Evolutionary conservation across 2,113 vertebrate species (phyloP), one percentile per base, ranked within the genome.

Genomic region (Megaceryle torquata): DNA sequence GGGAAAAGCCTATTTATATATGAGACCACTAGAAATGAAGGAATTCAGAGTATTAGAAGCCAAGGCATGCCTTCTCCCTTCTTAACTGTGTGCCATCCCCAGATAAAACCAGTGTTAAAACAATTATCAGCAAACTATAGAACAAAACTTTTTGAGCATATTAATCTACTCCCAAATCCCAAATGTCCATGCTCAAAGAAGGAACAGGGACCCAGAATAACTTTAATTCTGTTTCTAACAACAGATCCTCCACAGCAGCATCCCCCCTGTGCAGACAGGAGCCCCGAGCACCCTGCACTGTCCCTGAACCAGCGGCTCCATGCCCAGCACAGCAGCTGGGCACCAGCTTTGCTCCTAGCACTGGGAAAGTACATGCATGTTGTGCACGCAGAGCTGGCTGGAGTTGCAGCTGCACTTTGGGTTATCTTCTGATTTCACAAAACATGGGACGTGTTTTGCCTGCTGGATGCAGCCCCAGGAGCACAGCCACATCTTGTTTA

Each of bases 401-500:
- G 35, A 51, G 54, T 5, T n/a, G 63, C 78, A 75, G 91, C 89
- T 88, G 87, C 48, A 1, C 72, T 57, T 2, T 0, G 60, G 13
- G 44, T 19, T 12, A 61, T 46, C 64, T 69, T 26, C 78, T 25
- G 19, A 2, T 41, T 21, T 33, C 69, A 19, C 50, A 35, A 4
- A 35, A 11, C 13, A 5, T 0, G 6, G n/a, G 74, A 7, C 16
- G 74, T 1, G 31, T 17, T 67, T 59, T 48, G 61, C 90, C 88
- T 78, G 88, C 37, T 18, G 51, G 37, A 4, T 9, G 31, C 51
- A 67, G 69, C 48, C 13, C 19, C 5, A 1, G 74, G 21, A 51
- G 61, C 82, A 13, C 5, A 8, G 51, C 44, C 56, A 48, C 4
- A 0, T 46, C 43, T 63, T 0, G 0, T 33, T 18, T 20, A 3